Base-by-base conservation (phyloP, 2,888 invertebrate species). In the Synergus itoensis region DNA sequence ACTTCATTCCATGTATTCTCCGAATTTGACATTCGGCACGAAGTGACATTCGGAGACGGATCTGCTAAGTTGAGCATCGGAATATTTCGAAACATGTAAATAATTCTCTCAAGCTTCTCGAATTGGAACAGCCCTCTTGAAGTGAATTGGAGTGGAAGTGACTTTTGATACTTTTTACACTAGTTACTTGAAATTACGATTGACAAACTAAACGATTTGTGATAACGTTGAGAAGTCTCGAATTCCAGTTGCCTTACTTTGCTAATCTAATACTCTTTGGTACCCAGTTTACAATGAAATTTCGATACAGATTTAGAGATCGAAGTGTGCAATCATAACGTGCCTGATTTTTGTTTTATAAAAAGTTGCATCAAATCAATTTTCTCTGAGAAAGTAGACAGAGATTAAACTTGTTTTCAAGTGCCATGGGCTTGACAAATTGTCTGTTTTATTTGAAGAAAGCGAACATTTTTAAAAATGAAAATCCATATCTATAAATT, bases 221-320 rank as follows among this genome's bases (percentile, higher is more conserved):
- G 87, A 88, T 89, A 89, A 85, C 87, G 84, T 87, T 84, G 86
- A 84, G 85, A 79, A 67, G 80, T 77, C 85, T 89, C 88, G 87
- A 88, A 84, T 84, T 87, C 86, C 85, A 88, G 87, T 89, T 90
- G 91, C 90, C 90, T 90, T 90, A 90, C 87, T 88, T 84, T 88
- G 85, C 87, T 85, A 87, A 84, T 88, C 86, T 84, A 80, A 85
- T 86, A 82, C 82, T 81, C 85, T 87, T 89, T 87, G 87, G 87
- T 90, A 90, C 82, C 84, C 86, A 86, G 83, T 85, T 84, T 84
- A 84, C 83, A 85, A 83, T 80, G 76, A 73, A 84, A 77, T 80
- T 80, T 80, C 48, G 21, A 45, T 73, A 73, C 73, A 73, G 73
- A 73, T 53, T 48, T 73, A 73, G 73, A 53, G 11, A 73, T 53